Evolutionary conservation across 2,888 invertebrate species (phyloP).

Genomic region (Eristalis pertinax): DNA sequence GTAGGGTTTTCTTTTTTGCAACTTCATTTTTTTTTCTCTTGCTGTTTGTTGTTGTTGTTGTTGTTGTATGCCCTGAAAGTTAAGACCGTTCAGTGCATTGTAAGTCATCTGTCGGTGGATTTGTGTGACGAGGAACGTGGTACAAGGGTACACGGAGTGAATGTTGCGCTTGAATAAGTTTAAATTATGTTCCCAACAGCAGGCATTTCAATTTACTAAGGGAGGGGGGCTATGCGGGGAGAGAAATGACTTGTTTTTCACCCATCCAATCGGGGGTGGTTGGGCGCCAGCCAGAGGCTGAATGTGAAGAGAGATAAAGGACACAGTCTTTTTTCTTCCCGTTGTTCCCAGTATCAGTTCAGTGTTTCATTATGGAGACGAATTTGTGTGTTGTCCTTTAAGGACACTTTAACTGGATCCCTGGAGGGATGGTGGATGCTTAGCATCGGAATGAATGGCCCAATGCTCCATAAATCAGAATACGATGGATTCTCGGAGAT

Average conservation of each 20-base stretch:
- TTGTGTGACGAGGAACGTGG: constrained; percentile 31
- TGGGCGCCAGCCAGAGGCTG: background rate
- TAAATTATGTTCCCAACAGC: constrained; percentile 64
- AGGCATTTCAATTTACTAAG: constrained; percentile 64
- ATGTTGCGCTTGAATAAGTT: constrained; percentile 65
- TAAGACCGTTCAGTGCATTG: constrained; percentile 52
- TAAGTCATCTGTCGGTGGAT: constrained; percentile 50
- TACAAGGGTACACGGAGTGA: constrained; percentile 40
- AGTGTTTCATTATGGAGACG: background rate
- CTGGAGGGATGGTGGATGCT: background rate
- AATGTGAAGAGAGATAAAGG: background rate
- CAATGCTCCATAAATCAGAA: background rate
- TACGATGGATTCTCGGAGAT: background rate
- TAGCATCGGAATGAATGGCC: background rate
- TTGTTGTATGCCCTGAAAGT: constrained; percentile 26
- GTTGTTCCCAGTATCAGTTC: background rate
- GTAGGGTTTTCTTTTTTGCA: constrained; percentile 6
- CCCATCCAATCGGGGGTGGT: background rate
- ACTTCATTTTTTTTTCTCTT: constrained; percentile 4
- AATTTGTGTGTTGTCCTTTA: background rate
- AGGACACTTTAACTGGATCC: background rate
- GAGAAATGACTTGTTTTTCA: constrained; percentile 38
- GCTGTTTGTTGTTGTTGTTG: background rate
- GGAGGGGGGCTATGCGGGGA: background rate
- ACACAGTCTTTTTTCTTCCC: constrained; percentile 11